Evolutionary conservation across 2,888 invertebrate species (phyloP).

Genomic region (Pristionchus arcanus): DNA sequence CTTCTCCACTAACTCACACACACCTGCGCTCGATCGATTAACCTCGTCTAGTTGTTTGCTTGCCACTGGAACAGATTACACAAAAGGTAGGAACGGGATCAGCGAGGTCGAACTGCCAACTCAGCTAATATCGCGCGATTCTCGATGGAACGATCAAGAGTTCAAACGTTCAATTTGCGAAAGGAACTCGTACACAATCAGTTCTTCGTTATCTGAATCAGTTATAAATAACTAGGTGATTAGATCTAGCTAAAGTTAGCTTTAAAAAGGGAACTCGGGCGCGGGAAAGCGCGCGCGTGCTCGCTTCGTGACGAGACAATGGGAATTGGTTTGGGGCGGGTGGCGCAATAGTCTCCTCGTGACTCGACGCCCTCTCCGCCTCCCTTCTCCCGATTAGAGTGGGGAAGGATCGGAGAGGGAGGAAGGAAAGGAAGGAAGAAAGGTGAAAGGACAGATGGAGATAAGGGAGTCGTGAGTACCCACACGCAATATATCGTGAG

Average conservation of each 20-base stretch:
- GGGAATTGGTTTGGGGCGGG: slow-evolving; percentile 14
- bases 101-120: background rate
- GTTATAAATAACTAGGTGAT: too few species aligned
- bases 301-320: background rate
- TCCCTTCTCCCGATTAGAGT: slow-evolving; percentile 39
- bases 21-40: slow-evolving; percentile 24
- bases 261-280: too few species aligned
- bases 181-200: background rate
- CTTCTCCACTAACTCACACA: background rate
- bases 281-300: background rate
- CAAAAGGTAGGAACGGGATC: slow-evolving; percentile 6
- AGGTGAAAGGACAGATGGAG: slow-evolving; percentile 46
- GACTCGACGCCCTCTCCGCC: background rate
- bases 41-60: slow-evolving; percentile 4
- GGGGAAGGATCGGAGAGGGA: background rate
- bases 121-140: slow-evolving; percentile 10
- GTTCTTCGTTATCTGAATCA: too few species aligned
- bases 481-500: background rate
- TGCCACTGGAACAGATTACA: background rate
- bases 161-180: background rate
- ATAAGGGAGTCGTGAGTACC: slow-evolving; percentile 32
- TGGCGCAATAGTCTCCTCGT: slow-evolving; percentile 36
- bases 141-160: background rate
- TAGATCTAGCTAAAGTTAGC: too few species aligned
- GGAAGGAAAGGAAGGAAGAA: background rate